Conservation (phyloP, 2,797 vertebrate species). For the Champsocephalus gunnari region DNA sequence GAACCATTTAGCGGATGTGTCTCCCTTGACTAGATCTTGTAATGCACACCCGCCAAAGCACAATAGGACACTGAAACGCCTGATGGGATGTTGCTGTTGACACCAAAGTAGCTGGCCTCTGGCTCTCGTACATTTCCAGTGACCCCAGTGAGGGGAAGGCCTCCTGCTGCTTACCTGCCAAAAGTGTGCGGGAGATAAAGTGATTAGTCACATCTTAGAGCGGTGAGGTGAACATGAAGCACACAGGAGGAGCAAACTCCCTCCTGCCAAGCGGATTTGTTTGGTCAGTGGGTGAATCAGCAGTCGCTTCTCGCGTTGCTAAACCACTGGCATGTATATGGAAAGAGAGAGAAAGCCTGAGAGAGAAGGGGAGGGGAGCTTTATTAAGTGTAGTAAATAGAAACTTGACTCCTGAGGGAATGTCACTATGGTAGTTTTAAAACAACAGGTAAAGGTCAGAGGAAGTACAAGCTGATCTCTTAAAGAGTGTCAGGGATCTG, state of each 20-base stretch:
- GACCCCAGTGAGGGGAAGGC: conserved; percentile 18
- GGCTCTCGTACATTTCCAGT: conserved; percentile 29
- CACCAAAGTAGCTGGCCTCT: conserved; percentile 15
- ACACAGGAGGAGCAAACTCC: conserved; percentile 23
- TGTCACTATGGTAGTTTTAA: conserved; percentile 53
- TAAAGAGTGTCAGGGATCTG: neutral
- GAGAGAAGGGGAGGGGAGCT: conserved; percentile 27
- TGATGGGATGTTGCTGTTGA: conserved; percentile 51
- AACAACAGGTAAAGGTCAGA: conserved; percentile 65
- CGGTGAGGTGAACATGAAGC: conserved; percentile 51
- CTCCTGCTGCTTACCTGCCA: conserved; percentile 45
- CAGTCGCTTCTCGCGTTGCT: conserved; percentile 49
- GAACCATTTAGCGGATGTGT: conserved; percentile 29
- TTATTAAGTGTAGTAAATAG: conserved; percentile 66
- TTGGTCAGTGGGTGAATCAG: conserved; percentile 69
- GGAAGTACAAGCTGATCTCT: conserved; percentile 16
- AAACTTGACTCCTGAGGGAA: conserved; percentile 69
- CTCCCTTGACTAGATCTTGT: conserved; percentile 32
- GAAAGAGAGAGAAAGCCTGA: conserved; percentile 27
- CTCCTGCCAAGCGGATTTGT: conserved; percentile 60
- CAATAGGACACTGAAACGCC: conserved; percentile 51
- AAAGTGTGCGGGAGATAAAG: conserved; percentile 21
- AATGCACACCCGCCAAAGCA: conserved; percentile 48
- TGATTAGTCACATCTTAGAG: conserved; percentile 6
- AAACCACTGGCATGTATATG: conserved; percentile 51